Evolutionary conservation across 2,797 vertebrate species (phyloP), one percentile per base, ranked within the genome.

Genomic region (Microctenopoma lineatum): DNA sequence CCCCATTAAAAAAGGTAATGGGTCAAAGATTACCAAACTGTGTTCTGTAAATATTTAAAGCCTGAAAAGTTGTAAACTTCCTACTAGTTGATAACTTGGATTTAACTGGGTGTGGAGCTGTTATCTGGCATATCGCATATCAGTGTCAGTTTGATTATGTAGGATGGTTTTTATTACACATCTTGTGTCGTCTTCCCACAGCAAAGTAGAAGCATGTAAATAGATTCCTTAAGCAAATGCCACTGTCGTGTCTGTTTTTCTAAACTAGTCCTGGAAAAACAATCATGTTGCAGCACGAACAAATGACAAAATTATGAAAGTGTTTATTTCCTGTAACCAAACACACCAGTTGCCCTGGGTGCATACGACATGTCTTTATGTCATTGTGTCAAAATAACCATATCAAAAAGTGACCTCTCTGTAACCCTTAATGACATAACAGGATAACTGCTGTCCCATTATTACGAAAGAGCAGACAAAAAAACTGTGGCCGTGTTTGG

Each of bases 311-410:
- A 62, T 34, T 6, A n/a, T 0, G 4, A 52, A 45, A 18, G 42
- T 14, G 54, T 70, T 71, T 72, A 64, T 73, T 77, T 70, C 63
- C 66, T 54, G 59, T 70, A 42, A 82, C 12, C 41, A 66, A 66
- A 68, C 18, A 48, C 54, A 41, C 18, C 10, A 55, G 27, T 63
- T 47, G 7, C 38, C 46, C 48, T 13, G 15, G 18, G 21, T 3
- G 15, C 45, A 10, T 44, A 64, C 38, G 44, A 32, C 21, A 7
- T 38, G 41, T 61, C 51, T 48, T 29, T 21, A 7, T 38, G 41
- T 61, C 50, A 56, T 1, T 10, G 13, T 32, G 12, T 26, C 7
- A 70, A 52, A 29, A 39, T 21, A 21, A 21, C 53, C 29, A 9
- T 1, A 10, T 10, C 29, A 21, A 53, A 15, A 29, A 34, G 42